A percentile compares a stretch with the other conserved stretches of the same genome.
These are phyloP conservation scores for Dicentrarchus labrax DNA, from an alignment of 2,113 vertebrate genomes.

Conservation along the genomic window DNA sequence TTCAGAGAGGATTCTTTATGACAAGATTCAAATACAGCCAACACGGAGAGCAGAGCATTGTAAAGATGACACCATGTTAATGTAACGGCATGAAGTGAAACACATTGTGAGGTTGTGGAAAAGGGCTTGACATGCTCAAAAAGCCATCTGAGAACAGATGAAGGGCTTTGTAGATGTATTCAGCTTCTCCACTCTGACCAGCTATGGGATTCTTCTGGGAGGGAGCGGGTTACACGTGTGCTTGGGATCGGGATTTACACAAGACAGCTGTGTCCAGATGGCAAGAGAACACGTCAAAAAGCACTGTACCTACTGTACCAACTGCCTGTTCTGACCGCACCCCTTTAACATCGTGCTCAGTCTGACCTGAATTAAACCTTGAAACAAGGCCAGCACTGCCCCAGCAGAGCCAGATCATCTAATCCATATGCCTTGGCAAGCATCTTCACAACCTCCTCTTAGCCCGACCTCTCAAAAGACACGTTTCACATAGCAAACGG, in stretches of 20 bases:
- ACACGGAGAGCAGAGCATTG: not conserved
- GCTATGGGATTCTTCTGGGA: constrained; percentile 29
- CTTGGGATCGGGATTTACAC: constrained; percentile 13
- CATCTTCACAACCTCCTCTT: constrained; percentile 19
- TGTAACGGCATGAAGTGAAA: constrained; percentile 38
- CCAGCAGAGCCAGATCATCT: constrained; percentile 25
- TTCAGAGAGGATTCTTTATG: not conserved
- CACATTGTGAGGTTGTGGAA: constrained; percentile 10
- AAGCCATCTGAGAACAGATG: constrained; percentile 48
- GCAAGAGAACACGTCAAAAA: constrained; percentile 20
- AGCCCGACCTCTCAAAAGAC: not conserved
- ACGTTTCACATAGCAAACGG: not conserved
- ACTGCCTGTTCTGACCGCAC: constrained; percentile 1
- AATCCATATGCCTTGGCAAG: constrained; percentile 32
- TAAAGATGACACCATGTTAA: constrained; percentile 1
- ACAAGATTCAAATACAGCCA: not conserved
- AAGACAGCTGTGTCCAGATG: constrained; percentile 62
- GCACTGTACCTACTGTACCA: constrained; percentile 20
- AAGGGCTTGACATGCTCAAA: not conserved
- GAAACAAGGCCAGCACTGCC: constrained; percentile 16
- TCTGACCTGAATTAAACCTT: constrained; percentile 41
- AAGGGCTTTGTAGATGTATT: constrained; percentile 44
- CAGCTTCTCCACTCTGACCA: constrained; percentile 35
- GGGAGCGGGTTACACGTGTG: constrained; percentile 17
- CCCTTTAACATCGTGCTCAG: constrained; percentile 13